Conservation (phyloP, 1,140 invertebrate genomes). For the Pollicipes pollicipes region DNA sequence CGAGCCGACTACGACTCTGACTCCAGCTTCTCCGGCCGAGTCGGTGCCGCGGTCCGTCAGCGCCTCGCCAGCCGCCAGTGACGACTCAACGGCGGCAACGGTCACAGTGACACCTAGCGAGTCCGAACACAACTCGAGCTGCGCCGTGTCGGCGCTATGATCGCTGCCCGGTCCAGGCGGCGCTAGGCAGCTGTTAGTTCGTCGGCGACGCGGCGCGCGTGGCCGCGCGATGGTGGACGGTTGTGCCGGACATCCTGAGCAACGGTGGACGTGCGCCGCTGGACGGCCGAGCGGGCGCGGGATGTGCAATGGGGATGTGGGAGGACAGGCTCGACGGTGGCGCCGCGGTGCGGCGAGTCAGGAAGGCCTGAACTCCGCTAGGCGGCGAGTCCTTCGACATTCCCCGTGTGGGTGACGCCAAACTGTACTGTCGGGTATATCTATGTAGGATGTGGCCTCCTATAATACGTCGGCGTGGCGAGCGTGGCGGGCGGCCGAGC, state of each 20-base stretch:
- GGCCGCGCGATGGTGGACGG: too few species aligned
- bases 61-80: not conserved
- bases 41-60: not conserved
- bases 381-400: not conserved
- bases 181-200: too few species aligned
- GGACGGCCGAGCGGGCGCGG: too few species aligned
- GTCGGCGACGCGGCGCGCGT: not conserved
- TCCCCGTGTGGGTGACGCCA: not conserved
- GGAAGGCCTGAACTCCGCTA: too few species aligned
- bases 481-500: too few species aligned
- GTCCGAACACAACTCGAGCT: not conserved
- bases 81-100: not conserved
- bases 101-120: not conserved
- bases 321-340: not conserved
- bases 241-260: not conserved
- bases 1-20: not conserved
- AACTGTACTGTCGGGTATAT: not conserved
- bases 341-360: not conserved
- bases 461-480: not conserved
- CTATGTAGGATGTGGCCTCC: too few species aligned
- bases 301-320: too few species aligned
- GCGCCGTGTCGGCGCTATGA: conserved; percentile 1
- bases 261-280: not conserved
- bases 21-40: too few species aligned
- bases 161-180: too few species aligned